phyloP scores from a whole-genome alignment of 2,113 vertebrate species.

The Pampusana beccarii region DNA sequence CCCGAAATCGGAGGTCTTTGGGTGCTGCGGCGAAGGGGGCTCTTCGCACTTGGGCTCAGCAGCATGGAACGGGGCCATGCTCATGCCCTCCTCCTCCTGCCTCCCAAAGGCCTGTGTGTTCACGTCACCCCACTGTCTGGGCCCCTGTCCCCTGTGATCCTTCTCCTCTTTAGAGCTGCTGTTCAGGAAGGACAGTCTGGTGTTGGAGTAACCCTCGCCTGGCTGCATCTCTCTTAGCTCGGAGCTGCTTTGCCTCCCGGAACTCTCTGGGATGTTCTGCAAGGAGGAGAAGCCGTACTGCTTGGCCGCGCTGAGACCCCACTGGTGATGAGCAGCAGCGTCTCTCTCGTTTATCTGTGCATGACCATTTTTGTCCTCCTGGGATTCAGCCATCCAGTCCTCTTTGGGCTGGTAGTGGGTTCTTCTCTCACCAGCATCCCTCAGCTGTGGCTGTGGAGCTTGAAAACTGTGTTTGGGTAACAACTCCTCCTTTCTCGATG shows the following conservation, averaged over 20 bases:
- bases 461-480: constrained; percentile 60
- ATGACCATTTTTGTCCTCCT: constrained; percentile 55
- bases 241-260: constrained; percentile 40
- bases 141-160: constrained; percentile 5
- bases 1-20: constrained; percentile 47
- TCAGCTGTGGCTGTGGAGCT: constrained; percentile 16
- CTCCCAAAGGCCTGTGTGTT: constrained; percentile 34
- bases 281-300: constrained; percentile 64
- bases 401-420: constrained; percentile 20
- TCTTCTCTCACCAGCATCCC: constrained; percentile 55
- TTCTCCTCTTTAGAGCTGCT: constrained; percentile 53
- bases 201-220: constrained; percentile 16
- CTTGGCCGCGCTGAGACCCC: constrained; percentile 55
- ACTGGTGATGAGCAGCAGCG: constrained; percentile 6
- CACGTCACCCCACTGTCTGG: constrained; percentile 23
- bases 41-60: constrained; percentile 74
- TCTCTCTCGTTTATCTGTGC: constrained; percentile 10
- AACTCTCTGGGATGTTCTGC: constrained; percentile 71
- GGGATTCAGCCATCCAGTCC: constrained; percentile 36
- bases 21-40: constrained; percentile 72
- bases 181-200: background rate
- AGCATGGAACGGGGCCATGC: background rate
- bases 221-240: constrained; percentile 31
- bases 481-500: constrained; percentile 17
- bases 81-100: constrained; percentile 52